Evolutionary conservation across 2,888 invertebrate species (phyloP).

Genomic region (Eupithecia exiguata): DNA sequence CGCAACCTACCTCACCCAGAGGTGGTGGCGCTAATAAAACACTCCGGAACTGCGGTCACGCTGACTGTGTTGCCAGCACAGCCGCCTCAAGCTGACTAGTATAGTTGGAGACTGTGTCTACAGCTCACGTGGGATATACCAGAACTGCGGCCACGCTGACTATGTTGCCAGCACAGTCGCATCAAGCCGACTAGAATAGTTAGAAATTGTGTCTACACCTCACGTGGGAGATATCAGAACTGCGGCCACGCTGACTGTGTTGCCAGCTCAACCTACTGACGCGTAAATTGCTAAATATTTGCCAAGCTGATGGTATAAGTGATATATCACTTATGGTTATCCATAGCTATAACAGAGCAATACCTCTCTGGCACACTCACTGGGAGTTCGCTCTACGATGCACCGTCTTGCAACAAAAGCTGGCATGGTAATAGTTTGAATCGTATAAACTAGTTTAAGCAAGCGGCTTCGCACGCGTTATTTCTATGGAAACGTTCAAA

Average conservation of each 20-base stretch:
- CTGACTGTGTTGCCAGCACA: slow-evolving; percentile 85
- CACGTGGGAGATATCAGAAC: too few species aligned
- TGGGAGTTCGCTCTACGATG: not conserved
- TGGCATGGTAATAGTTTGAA: too few species aligned
- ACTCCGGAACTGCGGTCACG: slow-evolving; percentile 95
- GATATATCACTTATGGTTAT: not conserved
- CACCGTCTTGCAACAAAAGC: not conserved
- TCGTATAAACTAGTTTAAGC: too few species aligned
- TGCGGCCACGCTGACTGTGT: slow-evolving; percentile 70
- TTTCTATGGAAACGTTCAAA: too few species aligned
- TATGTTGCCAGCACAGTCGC: slow-evolving; percentile 4
- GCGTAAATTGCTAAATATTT: not conserved
- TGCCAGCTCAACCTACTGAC: slow-evolving; percentile 43
- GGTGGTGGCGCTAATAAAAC: slow-evolving; percentile 98
- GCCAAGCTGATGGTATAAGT: not conserved
- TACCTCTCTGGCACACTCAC: not conserved
- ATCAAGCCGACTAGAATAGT: slow-evolving; percentile 59
- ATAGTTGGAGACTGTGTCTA: slow-evolving; percentile 76
- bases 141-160: too few species aligned
- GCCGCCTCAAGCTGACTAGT: not conserved
- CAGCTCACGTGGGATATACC: too few species aligned
- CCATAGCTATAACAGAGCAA: not conserved
- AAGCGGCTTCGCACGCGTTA: too few species aligned
- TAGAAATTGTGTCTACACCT: slow-evolving; percentile 63
- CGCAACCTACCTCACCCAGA: slow-evolving; percentile 97